Base-by-base conservation (phyloP, 2,797 vertebrate species). In the Semaprochilodus insignis region DNA sequence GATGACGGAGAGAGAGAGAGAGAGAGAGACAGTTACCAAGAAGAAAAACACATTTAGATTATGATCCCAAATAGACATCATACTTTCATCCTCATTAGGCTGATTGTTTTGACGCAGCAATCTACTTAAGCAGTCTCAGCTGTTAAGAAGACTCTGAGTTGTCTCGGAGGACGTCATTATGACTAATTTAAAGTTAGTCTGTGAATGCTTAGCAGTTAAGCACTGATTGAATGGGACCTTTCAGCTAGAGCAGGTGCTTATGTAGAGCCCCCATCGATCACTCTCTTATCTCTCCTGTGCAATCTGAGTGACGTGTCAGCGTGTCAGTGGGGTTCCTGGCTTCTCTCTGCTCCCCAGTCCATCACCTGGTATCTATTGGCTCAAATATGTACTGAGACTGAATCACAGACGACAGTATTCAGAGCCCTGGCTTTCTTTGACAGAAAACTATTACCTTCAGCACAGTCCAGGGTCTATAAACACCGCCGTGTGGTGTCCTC, bases 301-400 rank as follows among this genome's bases (percentile, higher is more conserved):
- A 48, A 83, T 86, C 84, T 80, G 54, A 57, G 78, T 82, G 65
- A 55, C 63, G 51, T 72, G 81, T 87, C 82, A 83, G 74, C 74
- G 78, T 71, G 83, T 51, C 79, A 48, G 62, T 52, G 52, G 80
- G 65, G 60, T 77, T 83, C 44, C 73, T 73, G 44, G 44, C 65
- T 78, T 63, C 59, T 63, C 83, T 76, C 83, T 82, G 81, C 69
- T 65, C 69, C 34, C 25, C 34, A 62, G 36, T n/a, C 34, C 60
- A 75, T 83, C 83, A 82, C 76, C 77, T 82, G 83, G 66, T 81
- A 60, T 77, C 81, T 74, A 85, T 88, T 86, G 85, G 62, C 40
- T 81, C 31, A 80, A 59, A 80, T 81, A 67, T 80, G 40, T 70
- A 40, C 48, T n/a, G 23, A 69, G 11, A 63, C 54, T 51, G 44